These are phyloP conservation scores for Aramus guarauna DNA, from an alignment of 2,113 vertebrate species.

Conservation along the genomic window DNA sequence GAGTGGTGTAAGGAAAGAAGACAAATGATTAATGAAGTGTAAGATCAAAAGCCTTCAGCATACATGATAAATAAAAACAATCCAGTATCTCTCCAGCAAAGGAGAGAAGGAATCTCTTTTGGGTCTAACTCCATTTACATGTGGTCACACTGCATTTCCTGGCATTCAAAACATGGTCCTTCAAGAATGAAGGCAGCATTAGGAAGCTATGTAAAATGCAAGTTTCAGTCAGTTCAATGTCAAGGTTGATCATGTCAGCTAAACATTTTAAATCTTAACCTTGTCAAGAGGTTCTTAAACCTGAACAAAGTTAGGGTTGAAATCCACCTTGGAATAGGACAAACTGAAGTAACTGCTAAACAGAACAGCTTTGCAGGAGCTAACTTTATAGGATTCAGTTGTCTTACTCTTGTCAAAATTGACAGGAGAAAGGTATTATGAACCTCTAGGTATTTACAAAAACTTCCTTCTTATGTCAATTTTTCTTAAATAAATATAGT, in stretches of 20 bases:
- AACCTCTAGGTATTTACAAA: not conserved
- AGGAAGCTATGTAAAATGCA: not conserved
- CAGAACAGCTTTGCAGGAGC: not conserved
- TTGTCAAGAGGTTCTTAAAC: not conserved
- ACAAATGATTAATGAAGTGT: not conserved
- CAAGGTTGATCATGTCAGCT: not conserved
- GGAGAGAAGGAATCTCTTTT: not conserved
- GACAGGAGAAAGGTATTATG: not conserved
- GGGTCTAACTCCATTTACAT: not conserved
- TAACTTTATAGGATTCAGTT: not conserved
- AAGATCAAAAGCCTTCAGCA: not conserved
- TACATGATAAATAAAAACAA: not conserved
- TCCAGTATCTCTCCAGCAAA: not conserved
- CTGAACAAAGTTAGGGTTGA: not conserved
- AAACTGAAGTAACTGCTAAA: not conserved
- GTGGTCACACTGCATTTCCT: not conserved
- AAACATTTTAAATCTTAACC: not conserved
- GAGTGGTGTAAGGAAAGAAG: not conserved
- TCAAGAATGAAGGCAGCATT: not conserved
- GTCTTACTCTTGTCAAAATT: not conserved
- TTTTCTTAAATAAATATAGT: not conserved
- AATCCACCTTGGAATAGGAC: not conserved
- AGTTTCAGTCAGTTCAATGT: not conserved
- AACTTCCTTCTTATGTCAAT: not conserved
- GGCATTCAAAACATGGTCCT: not conserved